Evolutionary conservation across 2,888 invertebrate species (phyloP), one percentile per base, ranked within the genome.

Genomic region (Axea sp.): DNA sequence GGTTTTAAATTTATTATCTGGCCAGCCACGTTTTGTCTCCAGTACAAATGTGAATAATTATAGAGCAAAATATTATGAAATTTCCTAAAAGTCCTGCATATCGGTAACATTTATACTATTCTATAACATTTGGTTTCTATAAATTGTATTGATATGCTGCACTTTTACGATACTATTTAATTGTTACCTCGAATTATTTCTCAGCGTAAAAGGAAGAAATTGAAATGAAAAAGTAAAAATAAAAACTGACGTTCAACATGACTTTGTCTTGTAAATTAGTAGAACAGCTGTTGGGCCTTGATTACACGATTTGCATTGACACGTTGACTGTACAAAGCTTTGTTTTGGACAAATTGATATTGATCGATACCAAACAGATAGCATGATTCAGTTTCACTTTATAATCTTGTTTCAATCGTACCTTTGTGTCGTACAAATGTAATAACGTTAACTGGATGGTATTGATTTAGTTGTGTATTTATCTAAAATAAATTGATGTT

Each of bases 231-330:
- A 7, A 11, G 3, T 3, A 43, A 35, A 49, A 8, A 43, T 14
- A 31, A 57, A 35, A 64, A 72, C 59, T 65, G 65, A 65, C 65
- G 65, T 51, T 65, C 43, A 53, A 71, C 55, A 41, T 17, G 12
- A 67, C 47, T 33, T 60, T 64, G 59, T 51, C 30, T 45, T 60
- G 68, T 73, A 73, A 53, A 67, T 60, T 51, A 35, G 68, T 62
- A 68, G 68, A 68, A 68, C 19, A 60, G 75, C 35, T 59, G 59
- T 37, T 71, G 72, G 75, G 72, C 71, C 69, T 69, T 74, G 53
- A 30, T 60, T 55, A 67, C 67, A 71, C 65, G 30, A 68, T 59
- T 55, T 49, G 60, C 62, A 59, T 57, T 57, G 35, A 65, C 30
- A 59, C 30, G 17, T 49, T 68, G 62, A 67, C 60, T 68, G 55